Base-by-base conservation (phyloP, 2,113 vertebrate species). In the Tachycineta bicolor region DNA sequence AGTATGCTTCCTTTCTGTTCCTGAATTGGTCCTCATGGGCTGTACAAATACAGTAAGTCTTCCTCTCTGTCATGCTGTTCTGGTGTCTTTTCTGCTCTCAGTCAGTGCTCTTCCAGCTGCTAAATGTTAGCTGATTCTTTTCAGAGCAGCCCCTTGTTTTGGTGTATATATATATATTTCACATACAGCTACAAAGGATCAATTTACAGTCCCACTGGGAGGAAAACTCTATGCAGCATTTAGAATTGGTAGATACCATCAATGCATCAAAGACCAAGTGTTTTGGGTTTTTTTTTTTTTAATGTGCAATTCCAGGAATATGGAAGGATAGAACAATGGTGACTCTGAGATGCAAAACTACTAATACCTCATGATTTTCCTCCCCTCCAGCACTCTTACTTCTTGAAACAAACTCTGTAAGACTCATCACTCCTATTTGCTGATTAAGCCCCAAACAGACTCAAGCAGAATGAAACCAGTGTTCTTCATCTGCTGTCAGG, bases 201-300 rank as follows among this genome's bases (percentile, higher is more conserved):
- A 69, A 24, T 43, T 65, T 60, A 43, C 14, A n/a, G 28, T 55
- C 37, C 11, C 14, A 25, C 12, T 41, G 29, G 14, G 29, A 79
- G 58, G 52, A 71, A 89, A 87, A 67, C 3, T 11, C 34, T 16
- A 8, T 23, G 41, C 7, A 62, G 34, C 7, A 21, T 47, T 55
- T 18, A 84, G 34, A 77, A 81, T 20, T 18, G 7, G 23, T 37
- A 74, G 25, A 65, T 43, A 29, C 6, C 23, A 25, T 31, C n/a
- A 50, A 0, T 39, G 20, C 2, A 1, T 41, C 83, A 76, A 28
- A n/a, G n/a, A n/a, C n/a, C n/a, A n/a, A n/a, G n/a, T n/a, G n/a
- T 37, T 37, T 37, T 33, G 63, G 76, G n/a, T 33, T 33, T 44
- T 53, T 89, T 14, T 46, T 63, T 91, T 44, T 56, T 4, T 19